phyloP scores from a whole-genome alignment of 2,888 invertebrate species.

The Patella depressa region DNA sequence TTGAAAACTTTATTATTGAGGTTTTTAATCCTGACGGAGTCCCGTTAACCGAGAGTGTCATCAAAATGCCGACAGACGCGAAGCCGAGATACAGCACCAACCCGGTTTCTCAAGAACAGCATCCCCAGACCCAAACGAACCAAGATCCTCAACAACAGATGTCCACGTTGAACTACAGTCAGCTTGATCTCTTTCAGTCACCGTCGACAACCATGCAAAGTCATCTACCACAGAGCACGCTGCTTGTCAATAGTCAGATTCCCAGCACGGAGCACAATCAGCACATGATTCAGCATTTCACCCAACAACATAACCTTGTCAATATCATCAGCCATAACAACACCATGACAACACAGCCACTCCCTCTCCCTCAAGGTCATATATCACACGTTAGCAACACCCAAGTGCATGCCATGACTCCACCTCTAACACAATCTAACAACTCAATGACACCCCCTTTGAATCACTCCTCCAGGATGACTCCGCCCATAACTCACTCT shows the following conservation, averaged over 20 bases:
- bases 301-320: neutral
- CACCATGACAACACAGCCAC: neutral
- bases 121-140: neutral
- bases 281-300: neutral
- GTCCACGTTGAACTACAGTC: neutral
- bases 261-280: neutral
- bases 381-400: neutral
- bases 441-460: neutral
- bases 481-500: no score
- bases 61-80: neutral
- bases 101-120: neutral
- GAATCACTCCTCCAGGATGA: neutral
- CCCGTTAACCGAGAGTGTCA: neutral
- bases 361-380: neutral
- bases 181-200: neutral
- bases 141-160: neutral
- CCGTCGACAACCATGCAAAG: neutral
- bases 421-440: neutral
- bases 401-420: neutral
- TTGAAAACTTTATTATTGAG: slow-evolving; percentile 20
- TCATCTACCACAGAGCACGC: neutral
- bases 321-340: neutral
- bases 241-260: no score
- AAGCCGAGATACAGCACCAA: neutral
- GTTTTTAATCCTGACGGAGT: neutral